Evolutionary conservation across 2,888 invertebrate genomes (phyloP), one percentile per base, ranked within the genome.

Genomic region (Luperina nickerlii): DNA sequence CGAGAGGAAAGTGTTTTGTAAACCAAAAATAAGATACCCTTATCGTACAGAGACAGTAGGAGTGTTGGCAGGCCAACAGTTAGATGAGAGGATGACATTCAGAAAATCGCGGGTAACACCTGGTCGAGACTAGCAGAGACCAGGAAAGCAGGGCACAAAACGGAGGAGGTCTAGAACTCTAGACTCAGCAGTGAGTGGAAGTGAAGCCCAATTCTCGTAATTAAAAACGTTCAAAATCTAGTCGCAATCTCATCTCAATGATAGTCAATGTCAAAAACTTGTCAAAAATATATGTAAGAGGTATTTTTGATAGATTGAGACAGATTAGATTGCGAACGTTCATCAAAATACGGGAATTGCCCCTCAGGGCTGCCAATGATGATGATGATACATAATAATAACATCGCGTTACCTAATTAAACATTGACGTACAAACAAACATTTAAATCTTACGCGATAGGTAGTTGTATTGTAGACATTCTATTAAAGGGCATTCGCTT

Each of bases 401-500:
- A 57, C 2, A 24, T n/a, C n/a, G 48, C 71, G n/a, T 51, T 71
- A n/a, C n/a, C 3, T 51, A 51, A 38, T n/a, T 72, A 20, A 38
- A 51, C 13, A n/a, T n/a, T 72, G 72, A 74, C 27, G 15, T 51
- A 38, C 32, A 70, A 69, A 18, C n/a, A 74, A 74, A n/a, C 18
- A 38, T 73, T 48, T 71, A 42, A 74, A 72, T 38, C 38, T n/a
- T 45, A 74, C 75, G 75, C 75, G 24, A n/a, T 51, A 69, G 13
- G 24, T 27, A 67, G 3, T 72, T 27, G 15, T 48, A 70, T 15
- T 74, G 51, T 27, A 42, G 15, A 45, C 57, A 74, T 74, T 74
- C 32, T 60, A 42, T 45, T n/a, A 73, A 20, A 74, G 9, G 24
- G 11, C 42, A 57, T 45, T 75, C 75, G 60, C 75, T 75, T 60